These are phyloP conservation scores for Chelon labrosus DNA, from an alignment of 2,797 vertebrate species.

Conservation along the genomic window DNA sequence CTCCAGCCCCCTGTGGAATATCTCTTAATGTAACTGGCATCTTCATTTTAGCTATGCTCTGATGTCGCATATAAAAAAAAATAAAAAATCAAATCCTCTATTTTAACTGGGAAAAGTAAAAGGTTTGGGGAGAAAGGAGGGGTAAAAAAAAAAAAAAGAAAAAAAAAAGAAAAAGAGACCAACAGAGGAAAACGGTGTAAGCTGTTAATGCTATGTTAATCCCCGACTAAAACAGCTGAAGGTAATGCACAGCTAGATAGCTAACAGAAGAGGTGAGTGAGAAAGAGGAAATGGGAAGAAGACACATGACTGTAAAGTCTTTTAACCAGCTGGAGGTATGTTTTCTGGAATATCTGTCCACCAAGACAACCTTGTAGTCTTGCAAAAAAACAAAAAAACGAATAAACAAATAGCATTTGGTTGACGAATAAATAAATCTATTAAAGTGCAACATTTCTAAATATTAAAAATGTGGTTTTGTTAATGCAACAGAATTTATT, in stretches of 20 bases:
- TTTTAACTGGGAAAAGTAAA: slow-evolving; percentile 79
- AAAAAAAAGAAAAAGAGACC: slow-evolving; percentile 69
- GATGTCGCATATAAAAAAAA: slow-evolving; percentile 70
- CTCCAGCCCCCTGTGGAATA: slow-evolving; percentile 75
- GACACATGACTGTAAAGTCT: slow-evolving; percentile 34
- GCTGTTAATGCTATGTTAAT: slow-evolving; percentile 83
- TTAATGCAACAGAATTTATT: not conserved
- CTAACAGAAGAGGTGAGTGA: slow-evolving; percentile 70
- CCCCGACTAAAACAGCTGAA: slow-evolving; percentile 79
- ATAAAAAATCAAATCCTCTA: slow-evolving; percentile 76
- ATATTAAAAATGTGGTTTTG: not conserved
- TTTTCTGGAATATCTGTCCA: slow-evolving; percentile 27
- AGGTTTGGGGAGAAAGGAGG: slow-evolving; percentile 59
- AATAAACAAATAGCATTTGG: too few species aligned
- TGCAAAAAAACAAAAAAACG: too few species aligned
- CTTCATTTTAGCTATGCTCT: slow-evolving; percentile 81
- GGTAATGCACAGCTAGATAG: slow-evolving; percentile 77
- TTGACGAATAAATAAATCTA: not conserved
- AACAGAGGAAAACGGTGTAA: slow-evolving; percentile 81
- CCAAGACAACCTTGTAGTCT: slow-evolving; percentile 2
- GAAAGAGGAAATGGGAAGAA: slow-evolving; percentile 42
- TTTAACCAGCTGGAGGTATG: slow-evolving; percentile 35
- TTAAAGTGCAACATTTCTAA: not conserved
- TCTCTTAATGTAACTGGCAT: slow-evolving; percentile 78
- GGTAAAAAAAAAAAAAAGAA: slow-evolving; percentile 33